Evolutionary conservation across 2,797 vertebrate species (phyloP).

Genomic region (Spizella passerina): DNA sequence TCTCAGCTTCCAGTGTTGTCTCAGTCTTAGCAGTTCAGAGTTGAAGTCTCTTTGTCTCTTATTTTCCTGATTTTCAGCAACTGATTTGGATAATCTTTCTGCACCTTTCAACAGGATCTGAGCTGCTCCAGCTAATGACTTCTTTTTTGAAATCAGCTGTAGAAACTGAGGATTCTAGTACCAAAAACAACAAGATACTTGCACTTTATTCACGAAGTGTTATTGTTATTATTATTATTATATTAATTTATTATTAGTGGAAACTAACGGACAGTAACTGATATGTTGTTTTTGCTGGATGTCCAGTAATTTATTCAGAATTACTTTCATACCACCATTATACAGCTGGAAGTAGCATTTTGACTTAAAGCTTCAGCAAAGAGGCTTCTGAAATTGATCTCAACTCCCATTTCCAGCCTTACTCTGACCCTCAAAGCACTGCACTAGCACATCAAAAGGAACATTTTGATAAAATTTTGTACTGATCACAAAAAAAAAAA

Average conservation of each 20-base stretch:
- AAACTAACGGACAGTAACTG: background rate
- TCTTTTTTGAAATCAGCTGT: slow-evolving; percentile 95
- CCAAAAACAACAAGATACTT: background rate
- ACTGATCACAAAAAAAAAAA: rapidly evolving
- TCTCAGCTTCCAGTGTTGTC: slow-evolving; percentile 97
- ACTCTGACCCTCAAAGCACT: background rate
- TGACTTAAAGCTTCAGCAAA: background rate
- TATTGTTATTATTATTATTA: too few species aligned
- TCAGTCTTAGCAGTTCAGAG: slow-evolving; percentile 89
- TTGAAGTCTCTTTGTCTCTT: slow-evolving; percentile 95
- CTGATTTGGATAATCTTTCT: slow-evolving; percentile 92
- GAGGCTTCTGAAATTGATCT: background rate
- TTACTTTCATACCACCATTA: background rate
- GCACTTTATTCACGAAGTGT: background rate
- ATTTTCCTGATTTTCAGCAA: slow-evolving; percentile 94
- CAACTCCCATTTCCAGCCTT: background rate
- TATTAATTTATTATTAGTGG: background rate
- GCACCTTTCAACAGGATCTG: slow-evolving; percentile 93
- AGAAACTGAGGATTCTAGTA: slow-evolving; percentile 91
- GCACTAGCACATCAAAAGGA: background rate
- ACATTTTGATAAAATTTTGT: background rate
- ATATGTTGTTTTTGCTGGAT: background rate
- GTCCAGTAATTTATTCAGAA: background rate
- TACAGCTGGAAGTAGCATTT: rapidly evolving
- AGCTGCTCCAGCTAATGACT: slow-evolving; percentile 91